Base-by-base conservation (phyloP, 2,113 vertebrate genomes). In the Gavia stellata region DNA sequence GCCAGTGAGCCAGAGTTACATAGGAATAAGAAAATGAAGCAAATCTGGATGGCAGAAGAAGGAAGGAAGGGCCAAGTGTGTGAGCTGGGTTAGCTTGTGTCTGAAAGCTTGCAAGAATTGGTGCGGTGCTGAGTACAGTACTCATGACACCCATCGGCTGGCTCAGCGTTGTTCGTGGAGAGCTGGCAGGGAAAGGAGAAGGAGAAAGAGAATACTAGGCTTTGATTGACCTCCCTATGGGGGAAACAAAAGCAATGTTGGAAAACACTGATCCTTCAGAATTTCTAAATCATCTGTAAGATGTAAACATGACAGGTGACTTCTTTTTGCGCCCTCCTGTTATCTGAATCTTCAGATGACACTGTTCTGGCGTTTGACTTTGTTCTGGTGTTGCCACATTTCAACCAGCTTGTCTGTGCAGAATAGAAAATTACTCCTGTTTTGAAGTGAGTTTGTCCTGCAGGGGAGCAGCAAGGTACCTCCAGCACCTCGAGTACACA, bases 71-170 rank as follows among this genome's bases (percentile, higher is more conserved):
- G 13, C 17, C 28, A 34, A 18, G 33, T 33, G 33, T 33, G n/a
- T 53, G 36, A 88, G 33, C n/a, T 72, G n/a, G 15, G 40, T 59
- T 83, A 17, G 8, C 53, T 70, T 73, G 63, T 66, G 77, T 62
- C 77, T 87, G 68, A 83, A 81, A 74, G 45, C 40, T 62, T 56
- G 21, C 45, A 81, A 31, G 78, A 44, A 16, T 81, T 68, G 34
- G 2, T n/a, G 23, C 1, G 2, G 55, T 52, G 49, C 65, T 40
- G 34, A 80, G 36, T 47, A 16, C 33, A 31, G 40, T 65, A 12
- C 16, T 78, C 9, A 4, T 38, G 34, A 12, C 12, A 40, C 42
- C 47, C 4, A 1, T 9, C 0, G 0, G 7, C n/a, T 90, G n/a
- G 19, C 16, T 88, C 18, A 34, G 24, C 0, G 0, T 77, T 77